Conservation (phyloP, 2,797 vertebrate species). For the Tokudaia tokunoshimensis region DNA sequence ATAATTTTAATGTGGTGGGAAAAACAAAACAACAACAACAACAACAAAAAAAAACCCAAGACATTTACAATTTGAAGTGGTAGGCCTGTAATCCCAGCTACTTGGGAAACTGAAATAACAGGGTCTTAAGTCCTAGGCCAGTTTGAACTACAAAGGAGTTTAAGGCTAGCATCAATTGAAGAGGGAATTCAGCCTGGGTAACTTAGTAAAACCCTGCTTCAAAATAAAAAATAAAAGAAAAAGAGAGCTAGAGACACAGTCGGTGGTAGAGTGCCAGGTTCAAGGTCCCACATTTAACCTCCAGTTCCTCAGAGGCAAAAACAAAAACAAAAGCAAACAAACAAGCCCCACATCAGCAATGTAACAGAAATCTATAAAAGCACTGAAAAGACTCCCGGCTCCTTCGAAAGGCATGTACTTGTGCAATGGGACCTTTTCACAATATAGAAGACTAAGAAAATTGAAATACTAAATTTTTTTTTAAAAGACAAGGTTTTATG, state of each 20-base stretch:
- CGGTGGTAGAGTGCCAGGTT: not conserved
- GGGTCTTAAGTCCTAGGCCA: not conserved
- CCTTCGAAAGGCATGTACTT: constrained; percentile 23
- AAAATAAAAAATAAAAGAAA: not conserved
- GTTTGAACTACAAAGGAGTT: not conserved
- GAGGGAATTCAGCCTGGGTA: not conserved
- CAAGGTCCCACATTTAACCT: not conserved
- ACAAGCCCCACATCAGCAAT: not conserved
- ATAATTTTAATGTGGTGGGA: constrained; percentile 6
- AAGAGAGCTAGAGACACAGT: not conserved
- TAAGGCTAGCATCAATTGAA: not conserved
- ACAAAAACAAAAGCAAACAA: not conserved
- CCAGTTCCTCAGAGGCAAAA: not conserved
- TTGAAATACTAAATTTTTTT: constrained; percentile 1
- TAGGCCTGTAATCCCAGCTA: not conserved
- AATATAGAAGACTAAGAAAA: constrained; percentile 49
- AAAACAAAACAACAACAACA: not conserved
- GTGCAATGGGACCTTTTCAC: not conserved
- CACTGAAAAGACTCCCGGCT: not conserved
- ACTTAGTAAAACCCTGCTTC: not conserved
- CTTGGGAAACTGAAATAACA: not conserved
- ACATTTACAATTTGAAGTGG: constrained; percentile 1
- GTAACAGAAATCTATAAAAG: constrained; percentile 23
- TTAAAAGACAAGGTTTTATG: not conserved
- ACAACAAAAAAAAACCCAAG: not conserved